Conservation (phyloP, 2,797 vertebrate species). For the Channallabes apus region DNA sequence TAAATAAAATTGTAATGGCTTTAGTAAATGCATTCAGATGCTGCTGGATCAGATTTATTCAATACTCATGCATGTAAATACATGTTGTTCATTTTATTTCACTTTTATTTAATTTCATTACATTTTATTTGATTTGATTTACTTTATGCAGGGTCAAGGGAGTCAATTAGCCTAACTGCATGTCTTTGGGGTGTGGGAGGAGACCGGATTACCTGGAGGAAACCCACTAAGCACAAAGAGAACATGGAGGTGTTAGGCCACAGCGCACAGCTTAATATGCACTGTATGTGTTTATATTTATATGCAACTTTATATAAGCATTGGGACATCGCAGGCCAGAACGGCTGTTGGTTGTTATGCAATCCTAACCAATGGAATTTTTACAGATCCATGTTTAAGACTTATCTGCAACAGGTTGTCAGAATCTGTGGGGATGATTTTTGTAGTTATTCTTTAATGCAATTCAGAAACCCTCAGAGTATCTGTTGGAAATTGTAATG, state of each 20-base stretch:
- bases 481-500: not conserved
- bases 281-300: too few species aligned
- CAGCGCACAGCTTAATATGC: too few species aligned
- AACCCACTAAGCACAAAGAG: too few species aligned
- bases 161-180: too few species aligned
- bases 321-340: not conserved
- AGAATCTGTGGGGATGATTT: not conserved
- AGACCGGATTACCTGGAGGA: too few species aligned
- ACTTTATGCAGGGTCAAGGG: too few species aligned
- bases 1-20: not conserved
- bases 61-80: not conserved
- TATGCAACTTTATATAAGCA: not conserved
- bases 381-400: not conserved
- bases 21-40: not conserved
- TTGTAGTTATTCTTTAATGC: not conserved
- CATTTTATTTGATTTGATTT: too few species aligned
- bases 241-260: too few species aligned
- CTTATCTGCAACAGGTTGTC: not conserved
- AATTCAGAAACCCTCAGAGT: not conserved
- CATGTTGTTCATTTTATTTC: not conserved
- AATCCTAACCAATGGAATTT: not conserved
- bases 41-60: not conserved
- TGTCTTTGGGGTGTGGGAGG: too few species aligned
- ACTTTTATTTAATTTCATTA: too few species aligned
- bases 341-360: not conserved